These are phyloP conservation scores for Daphoenositta chrysoptera DNA, from an alignment of 2,113 vertebrate genomes.

Conservation along the genomic window DNA sequence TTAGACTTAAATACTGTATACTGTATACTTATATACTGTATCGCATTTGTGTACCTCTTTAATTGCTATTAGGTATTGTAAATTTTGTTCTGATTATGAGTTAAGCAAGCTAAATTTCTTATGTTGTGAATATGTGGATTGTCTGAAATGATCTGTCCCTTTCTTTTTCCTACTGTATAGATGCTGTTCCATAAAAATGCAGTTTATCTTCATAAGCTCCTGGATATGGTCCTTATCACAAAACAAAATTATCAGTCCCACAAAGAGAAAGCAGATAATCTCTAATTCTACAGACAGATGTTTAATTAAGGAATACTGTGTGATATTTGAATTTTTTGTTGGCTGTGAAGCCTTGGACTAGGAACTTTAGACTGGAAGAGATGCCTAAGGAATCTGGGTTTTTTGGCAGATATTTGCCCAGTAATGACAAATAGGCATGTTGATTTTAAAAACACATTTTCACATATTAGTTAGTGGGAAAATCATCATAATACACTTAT, in stretches of 20 bases:
- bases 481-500: background rate
- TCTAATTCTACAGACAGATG: background rate
- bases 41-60: background rate
- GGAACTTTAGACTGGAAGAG: background rate
- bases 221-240: background rate
- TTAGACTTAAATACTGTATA: background rate
- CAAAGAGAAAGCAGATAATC: background rate
- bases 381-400: background rate
- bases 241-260: background rate
- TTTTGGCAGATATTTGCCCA: background rate
- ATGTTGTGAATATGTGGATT: background rate
- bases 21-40: background rate
- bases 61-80: background rate
- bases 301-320: constrained; percentile 13
- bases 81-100: background rate
- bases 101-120: background rate
- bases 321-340: constrained; percentile 23
- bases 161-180: background rate
- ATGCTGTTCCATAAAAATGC: background rate
- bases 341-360: background rate
- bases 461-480: background rate
- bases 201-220: background rate
- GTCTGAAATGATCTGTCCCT: background rate
- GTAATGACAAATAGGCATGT: background rate
- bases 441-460: background rate